Evolutionary conservation across 2,113 vertebrate species (phyloP), one percentile per base, ranked within the genome.

Genomic region (Melanotaenia duboulayi): DNA sequence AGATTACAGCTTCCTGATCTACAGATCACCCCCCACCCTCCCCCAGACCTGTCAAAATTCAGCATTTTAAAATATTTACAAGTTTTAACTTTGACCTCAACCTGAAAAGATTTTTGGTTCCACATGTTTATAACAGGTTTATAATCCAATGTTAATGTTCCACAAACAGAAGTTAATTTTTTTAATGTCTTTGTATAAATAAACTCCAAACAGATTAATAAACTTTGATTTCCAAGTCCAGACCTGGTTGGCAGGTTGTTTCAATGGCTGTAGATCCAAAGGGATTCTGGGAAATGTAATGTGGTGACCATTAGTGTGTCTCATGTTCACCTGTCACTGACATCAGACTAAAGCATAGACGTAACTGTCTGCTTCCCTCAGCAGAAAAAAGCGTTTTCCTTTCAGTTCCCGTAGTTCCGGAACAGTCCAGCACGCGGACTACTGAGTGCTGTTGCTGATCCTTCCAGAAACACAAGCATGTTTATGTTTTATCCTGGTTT

Each of bases 271-370:
- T n/a, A 44, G 22, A 37, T 71, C 28, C 51, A 78, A 81, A 76
- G 74, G 81, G 39, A 80, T 84, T 78, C 23, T 78, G 76, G 83
- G 78, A 75, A 80, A 75, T 72, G 84, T 89, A 86, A 81, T 86
- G 78, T 78, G 69, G 59, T 25, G 63, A 40, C 6, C 23, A 7
- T 40, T 8, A 17, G n/a, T 37, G 24, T 56, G 35, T 71, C 39
- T 59, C n/a, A n/a, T 40, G n/a, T n/a, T n/a, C n/a, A n/a, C n/a
- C n/a, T n/a, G n/a, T n/a, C n/a, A n/a, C n/a, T n/a, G n/a, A n/a
- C 4, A 19, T 6, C 23, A 13, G 37, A 1, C 8, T 52, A 20
- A 54, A 71, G 50, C 11, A 62, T 48, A 49, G 56, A 56, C 19
- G 48, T 48, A 48, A 28, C 28, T 12, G 22, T 55, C 62, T 72